phyloP scores from a whole-genome alignment of 2,113 vertebrate genomes.

The Heloderma charlesbogerti region DNA sequence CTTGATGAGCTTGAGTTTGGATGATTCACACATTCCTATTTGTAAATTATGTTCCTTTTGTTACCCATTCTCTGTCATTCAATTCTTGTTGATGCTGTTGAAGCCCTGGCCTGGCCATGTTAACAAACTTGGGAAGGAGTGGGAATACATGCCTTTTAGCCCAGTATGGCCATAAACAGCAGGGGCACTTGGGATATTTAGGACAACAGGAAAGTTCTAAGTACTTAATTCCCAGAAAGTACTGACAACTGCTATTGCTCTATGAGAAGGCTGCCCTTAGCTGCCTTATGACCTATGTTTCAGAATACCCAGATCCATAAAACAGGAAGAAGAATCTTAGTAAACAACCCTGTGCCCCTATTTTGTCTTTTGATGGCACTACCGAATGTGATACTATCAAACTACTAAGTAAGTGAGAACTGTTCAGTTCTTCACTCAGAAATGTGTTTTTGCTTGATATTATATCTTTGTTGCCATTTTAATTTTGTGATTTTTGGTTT shows the following conservation, averaged over 20 bases:
- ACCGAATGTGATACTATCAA: not conserved
- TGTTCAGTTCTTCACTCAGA: not conserved
- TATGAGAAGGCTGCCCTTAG: not conserved
- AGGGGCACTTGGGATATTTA: not conserved
- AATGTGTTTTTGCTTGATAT: constrained; percentile 15
- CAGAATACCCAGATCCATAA: not conserved
- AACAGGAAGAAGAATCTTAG: not conserved
- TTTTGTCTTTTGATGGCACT: not conserved
- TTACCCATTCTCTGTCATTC: not conserved
- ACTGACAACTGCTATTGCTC: not conserved
- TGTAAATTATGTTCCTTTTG: not conserved
- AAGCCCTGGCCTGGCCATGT: not conserved
- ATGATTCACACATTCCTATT: too few species aligned
- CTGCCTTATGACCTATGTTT: not conserved
- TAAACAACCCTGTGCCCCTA: not conserved
- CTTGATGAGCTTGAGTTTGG: too few species aligned
- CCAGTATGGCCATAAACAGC: not conserved
- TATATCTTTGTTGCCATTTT: not conserved
- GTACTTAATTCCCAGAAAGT: not conserved
- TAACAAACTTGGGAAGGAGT: not conserved
- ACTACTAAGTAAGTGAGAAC: too few species aligned
- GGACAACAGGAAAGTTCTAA: not conserved
- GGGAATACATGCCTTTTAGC: not conserved
- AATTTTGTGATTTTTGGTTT: constrained; percentile 20
- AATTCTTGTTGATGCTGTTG: not conserved